Conservation (phyloP, 1,140 invertebrate genomes). For the Apolygus lucorum region DNA sequence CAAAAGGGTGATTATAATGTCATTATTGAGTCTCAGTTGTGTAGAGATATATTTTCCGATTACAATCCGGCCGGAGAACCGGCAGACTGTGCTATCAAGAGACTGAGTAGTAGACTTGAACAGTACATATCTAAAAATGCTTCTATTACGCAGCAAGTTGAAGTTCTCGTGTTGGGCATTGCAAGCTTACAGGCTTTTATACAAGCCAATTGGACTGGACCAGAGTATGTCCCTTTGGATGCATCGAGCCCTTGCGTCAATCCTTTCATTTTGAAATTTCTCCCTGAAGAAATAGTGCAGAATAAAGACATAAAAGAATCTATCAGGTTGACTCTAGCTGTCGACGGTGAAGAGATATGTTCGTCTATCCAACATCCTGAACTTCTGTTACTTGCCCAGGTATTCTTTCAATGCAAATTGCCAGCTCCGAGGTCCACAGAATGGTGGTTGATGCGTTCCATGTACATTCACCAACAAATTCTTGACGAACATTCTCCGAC, state of each 20-base stretch:
- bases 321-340: constrained; percentile 38
- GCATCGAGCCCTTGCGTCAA: constrained; percentile 22
- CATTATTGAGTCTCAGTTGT: constrained; percentile 3
- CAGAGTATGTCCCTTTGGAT: constrained; percentile 39
- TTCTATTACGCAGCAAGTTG: constrained; percentile 10
- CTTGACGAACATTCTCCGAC: constrained; percentile 60
- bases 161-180: constrained; percentile 44
- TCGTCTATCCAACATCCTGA: constrained; percentile 46
- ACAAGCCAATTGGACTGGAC: constrained; percentile 72
- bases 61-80: background rate
- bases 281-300: constrained; percentile 27
- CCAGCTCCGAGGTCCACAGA: constrained; percentile 43
- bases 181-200: constrained; percentile 61
- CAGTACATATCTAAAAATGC: background rate
- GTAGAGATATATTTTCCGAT: background rate
- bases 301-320: constrained; percentile 36
- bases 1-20: constrained; percentile 16
- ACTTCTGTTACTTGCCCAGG: constrained; percentile 54
- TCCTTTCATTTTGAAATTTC: constrained; percentile 20
- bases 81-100: background rate
- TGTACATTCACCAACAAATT: constrained; percentile 62
- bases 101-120: background rate
- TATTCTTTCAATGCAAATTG: constrained; percentile 49
- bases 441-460: constrained; percentile 66
- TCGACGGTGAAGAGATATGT: constrained; percentile 50